Evolutionary conservation across 2,113 vertebrate species (phyloP), one percentile per base, ranked within the genome.

Genomic region (Paracanthobrama guichenoti): DNA sequence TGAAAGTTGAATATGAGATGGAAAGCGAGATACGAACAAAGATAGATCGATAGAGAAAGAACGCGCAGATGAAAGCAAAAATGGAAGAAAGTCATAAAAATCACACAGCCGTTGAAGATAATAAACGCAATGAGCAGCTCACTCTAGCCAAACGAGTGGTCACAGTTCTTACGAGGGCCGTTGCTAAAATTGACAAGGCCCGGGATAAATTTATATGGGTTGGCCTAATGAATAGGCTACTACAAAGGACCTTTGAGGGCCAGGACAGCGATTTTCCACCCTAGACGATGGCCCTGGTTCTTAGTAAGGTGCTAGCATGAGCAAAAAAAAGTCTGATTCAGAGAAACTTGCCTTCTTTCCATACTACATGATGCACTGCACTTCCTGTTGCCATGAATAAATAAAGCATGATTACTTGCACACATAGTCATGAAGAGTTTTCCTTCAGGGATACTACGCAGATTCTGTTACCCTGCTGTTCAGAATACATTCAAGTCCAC

Each of bases 351-450:
- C 62, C 28, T 60, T 75, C 74, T 50, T 72, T 80, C 46, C 35
- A 44, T 67, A 50, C 46, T 20, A 83, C 76, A 55, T 35, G 73
- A 72, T 74, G 50, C 39, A 55, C 60, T 60, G 44, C 79, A 59
- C 81, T 82, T 62, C 50, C 69, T 81, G 50, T 35, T 60, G 75
- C 46, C 79, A 24, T 80, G 60, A 79, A 88, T 88, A 88, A 89
- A 90, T 90, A 89, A 89, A 79, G 82, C 59, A 46, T 73, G 80
- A 81, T 59, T 86, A 86, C 85, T 84, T 2, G 42, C 64, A 81
- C 13, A 53, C 69, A 67, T 72, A 64, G 48, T 77, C 42, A 66
- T 64, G 66, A 53, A 60, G 78, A 85, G 69, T 81, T 46, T 84
- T 83, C 81, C 84, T 81, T 84, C 69, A 73, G 72, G 20, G 18